Base-by-base conservation (phyloP, 2,113 vertebrate species). In the Hepsetus odoe region DNA sequence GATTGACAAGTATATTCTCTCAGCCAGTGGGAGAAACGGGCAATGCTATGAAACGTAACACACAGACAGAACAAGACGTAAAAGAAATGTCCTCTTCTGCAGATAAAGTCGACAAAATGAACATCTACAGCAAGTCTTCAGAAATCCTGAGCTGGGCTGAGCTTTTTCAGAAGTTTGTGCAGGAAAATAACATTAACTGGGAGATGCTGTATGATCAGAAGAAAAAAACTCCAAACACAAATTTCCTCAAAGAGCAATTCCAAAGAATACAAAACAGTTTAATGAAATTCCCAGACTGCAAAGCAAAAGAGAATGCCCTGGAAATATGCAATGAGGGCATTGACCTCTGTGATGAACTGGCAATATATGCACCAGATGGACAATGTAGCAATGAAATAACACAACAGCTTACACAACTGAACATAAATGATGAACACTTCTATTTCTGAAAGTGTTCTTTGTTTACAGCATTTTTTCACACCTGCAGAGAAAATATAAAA, bases 141-240 rank as follows among this genome's bases (percentile, higher is more conserved):
- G n/a, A n/a, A n/a, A 38, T 38, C 35, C 35, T 38, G 35, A 38
- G 4, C 4, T 38, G 35, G 35, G 8, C 35, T 5, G 35, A 38
- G 35, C 35, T 38, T 38, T 5, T 38, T 38, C 35, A 38, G 35
- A 3, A 38, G 35, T 38, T 5, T 38, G 35, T 38, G 4, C 35
- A 38, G 35, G 8, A 38, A 3, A 38, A 38, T 38, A 8, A 38
- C 35, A 38, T 38, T 38, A 8, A 38, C 35, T 38, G 35, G 35
- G 8, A 38, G 35, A 38, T 38, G 4, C 26, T 82, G 2, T 79
- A 78, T 65, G 81, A 79, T 51, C 81, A 82, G 55, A 68, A 70
- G 13, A 38, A 64, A 0, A 77, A 82, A 72, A 0, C 0, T 12
- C 28, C 68, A 66, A 11, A 66, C 5, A 51, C 49, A 1, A 3